Percentiles rank a stretch among this genome's conserved stretches.
Evolutionary conservation across 2,888 invertebrate species (phyloP).

Genomic region (Dione vanillae): DNA sequence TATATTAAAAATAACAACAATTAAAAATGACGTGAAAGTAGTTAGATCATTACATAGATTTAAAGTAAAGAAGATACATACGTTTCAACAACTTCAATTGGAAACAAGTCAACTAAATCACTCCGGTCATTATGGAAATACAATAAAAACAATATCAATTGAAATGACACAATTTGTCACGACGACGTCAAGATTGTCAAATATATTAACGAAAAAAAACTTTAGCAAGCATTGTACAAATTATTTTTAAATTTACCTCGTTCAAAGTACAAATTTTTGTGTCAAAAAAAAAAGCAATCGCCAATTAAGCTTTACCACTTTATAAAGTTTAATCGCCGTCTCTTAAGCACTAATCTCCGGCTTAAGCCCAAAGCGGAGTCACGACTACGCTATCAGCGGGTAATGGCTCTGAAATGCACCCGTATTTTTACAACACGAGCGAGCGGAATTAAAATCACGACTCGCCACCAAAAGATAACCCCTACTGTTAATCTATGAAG

Average conservation of each 20-base stretch:
- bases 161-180: too few species aligned
- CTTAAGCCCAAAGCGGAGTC: slow-evolving; percentile 39
- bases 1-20: background rate
- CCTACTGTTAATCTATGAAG: slow-evolving; percentile 31
- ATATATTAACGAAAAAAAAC: background rate
- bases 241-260: background rate
- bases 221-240: background rate
- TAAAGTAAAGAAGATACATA: too few species aligned
- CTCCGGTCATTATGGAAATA: too few species aligned
- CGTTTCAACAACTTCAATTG: too few species aligned
- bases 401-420: slow-evolving; percentile 49
- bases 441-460: slow-evolving; percentile 52
- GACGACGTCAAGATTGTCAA: background rate
- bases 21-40: too few species aligned
- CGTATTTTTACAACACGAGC: slow-evolving; percentile 53
- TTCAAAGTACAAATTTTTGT: background rate
- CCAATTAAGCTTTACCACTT: background rate
- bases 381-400: slow-evolving; percentile 50
- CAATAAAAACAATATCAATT: too few species aligned
- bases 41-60: too few species aligned
- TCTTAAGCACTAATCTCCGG: slow-evolving; percentile 17
- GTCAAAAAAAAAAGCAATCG: slow-evolving; percentile 10
- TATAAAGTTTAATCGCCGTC: slow-evolving; percentile 21
- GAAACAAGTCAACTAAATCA: too few species aligned
- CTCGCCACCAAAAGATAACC: slow-evolving; percentile 41